Percentiles rank a stretch among this genome's conserved stretches.
Evolutionary conservation across 2,113 vertebrate genomes (phyloP).

Genomic region (Neogobius melanostomus): DNA sequence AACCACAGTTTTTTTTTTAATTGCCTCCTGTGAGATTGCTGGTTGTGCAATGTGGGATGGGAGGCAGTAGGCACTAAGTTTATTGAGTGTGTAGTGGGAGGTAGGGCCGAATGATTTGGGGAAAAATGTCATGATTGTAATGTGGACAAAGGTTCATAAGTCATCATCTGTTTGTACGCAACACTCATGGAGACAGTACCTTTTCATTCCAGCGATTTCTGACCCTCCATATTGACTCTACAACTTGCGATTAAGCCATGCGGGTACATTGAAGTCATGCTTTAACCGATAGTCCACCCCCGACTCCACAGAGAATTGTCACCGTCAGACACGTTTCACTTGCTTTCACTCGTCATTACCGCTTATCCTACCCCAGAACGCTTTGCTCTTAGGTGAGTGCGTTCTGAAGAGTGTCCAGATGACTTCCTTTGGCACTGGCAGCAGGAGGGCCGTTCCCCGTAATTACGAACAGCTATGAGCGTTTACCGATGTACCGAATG

Average conservation of each 20-base stretch:
- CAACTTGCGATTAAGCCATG: too few species aligned
- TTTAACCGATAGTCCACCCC: slow-evolving; percentile 45
- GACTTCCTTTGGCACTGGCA: slow-evolving; percentile 37
- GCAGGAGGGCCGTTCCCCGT: slow-evolving; percentile 45
- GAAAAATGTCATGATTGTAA: too few species aligned
- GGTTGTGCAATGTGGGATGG: slow-evolving; percentile 22
- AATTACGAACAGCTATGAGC: slow-evolving; percentile 56
- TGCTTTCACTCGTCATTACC: slow-evolving; percentile 64
- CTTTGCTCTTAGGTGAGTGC: slow-evolving; percentile 36
- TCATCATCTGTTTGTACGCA: too few species aligned
- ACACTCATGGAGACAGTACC: too few species aligned
- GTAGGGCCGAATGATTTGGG: slow-evolving; percentile 1
- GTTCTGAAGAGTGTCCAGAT: slow-evolving; percentile 47
- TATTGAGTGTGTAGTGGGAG: slow-evolving; percentile 35
- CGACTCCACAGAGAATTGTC: neutral
- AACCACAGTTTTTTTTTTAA: slow-evolving; percentile 46
- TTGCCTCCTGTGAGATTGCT: slow-evolving; percentile 55
- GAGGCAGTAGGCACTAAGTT: neutral
- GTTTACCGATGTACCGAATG: too few species aligned
- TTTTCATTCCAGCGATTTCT: too few species aligned
- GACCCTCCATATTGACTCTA: too few species aligned
- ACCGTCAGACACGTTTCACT: slow-evolving; percentile 26
- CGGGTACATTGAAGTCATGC: slow-evolving; percentile 19
- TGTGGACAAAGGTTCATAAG: too few species aligned
- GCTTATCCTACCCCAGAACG: slow-evolving; percentile 49